Evolutionary conservation across 92 coral and sea anemone genomes (phyloP), one percentile per base, ranked within the genome.

Genomic region (Zoanthus gigantus): DNA sequence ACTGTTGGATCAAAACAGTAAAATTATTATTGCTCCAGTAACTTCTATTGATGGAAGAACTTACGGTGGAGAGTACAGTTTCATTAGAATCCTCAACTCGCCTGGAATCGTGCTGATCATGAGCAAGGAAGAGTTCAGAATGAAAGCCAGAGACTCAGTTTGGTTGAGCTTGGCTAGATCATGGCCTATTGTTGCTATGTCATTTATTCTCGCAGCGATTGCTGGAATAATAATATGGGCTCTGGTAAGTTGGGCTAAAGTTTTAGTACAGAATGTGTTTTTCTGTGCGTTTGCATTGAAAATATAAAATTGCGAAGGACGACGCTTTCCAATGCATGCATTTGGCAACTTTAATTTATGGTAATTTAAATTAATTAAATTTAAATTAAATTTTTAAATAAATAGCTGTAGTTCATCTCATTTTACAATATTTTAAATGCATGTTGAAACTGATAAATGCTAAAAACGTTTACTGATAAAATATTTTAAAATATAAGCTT

Each of bases 191-290:
- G 46, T 81, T 18, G 85, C 85, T 17, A 82, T 90, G 46, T 72
- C 88, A 14, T 32, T 73, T 76, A 6, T 90, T 54, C 81, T 90
- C 16, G 86, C 89, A 37, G 76, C 79, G 31, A 29, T 79, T 16
- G 83, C 92, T 14, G 92, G 92, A 67, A 90, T 90, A 37, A 47
- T 90, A 18, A 86, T 90, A 46, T 90, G 92, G 92, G 92, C 54
- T 23, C 66, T 90, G 92, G 92, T 90, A 85, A 12, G 91, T 23
- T 50, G 2, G 12, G 5, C 37, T 67, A 4, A 30, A 4, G 66
- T 17, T 58, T 63, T n/a, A 7, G 14, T 60, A 3, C 18, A 60
- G 23, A 14, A 11, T 7, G 12, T 56, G 15, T 56, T 56, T 56
- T 52, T 3, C 61, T 56, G 4, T 56, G 12, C 15, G 0, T 56